A percentile compares a stretch with the other conserved stretches of the same genome.
These are phyloP conservation scores for Australoheros facetus DNA, from an alignment of 2,797 vertebrate species.

Conservation along the genomic window DNA sequence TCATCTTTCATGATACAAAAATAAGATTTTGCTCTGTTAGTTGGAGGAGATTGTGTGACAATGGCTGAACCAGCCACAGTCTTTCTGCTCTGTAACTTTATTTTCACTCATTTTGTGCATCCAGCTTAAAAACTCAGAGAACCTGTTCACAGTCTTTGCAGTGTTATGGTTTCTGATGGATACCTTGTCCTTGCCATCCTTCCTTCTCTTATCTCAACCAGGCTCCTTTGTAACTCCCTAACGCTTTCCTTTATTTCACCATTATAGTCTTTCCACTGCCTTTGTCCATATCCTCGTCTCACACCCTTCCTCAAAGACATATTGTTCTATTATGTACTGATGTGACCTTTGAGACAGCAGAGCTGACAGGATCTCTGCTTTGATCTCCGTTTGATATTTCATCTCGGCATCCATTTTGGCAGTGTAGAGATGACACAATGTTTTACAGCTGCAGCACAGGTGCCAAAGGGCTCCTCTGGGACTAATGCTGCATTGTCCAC, in stretches of 20 bases:
- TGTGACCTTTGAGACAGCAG: conserved; percentile 55
- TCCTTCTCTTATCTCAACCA: conserved; percentile 25
- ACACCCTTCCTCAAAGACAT: conserved; percentile 4
- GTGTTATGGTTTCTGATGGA: conserved; percentile 18
- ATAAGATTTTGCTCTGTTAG: neutral
- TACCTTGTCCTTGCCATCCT: conserved; percentile 11
- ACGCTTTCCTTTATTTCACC: conserved; percentile 32
- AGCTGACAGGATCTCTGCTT: conserved; percentile 47
- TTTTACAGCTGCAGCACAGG: conserved; percentile 29
- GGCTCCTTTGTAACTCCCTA: conserved; percentile 29
- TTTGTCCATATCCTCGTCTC: conserved; percentile 21
- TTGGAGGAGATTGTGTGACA: neutral
- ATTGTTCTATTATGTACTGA: conserved; percentile 51
- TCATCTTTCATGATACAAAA: neutral
- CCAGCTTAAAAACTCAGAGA: conserved; percentile 2
- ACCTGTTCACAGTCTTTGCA: conserved; percentile 11
- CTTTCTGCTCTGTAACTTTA: neutral
- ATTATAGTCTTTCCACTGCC: conserved; percentile 19
- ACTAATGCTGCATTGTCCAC: conserved; percentile 8
- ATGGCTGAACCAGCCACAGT: neutral
- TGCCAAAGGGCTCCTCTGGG: conserved; percentile 42
- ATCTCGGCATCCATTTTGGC: conserved; percentile 35
- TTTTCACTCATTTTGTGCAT: neutral
- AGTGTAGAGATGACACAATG: conserved; percentile 23
- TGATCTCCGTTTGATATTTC: conserved; percentile 57